Evolutionary conservation across 53 echinoderm and acorn worm species (phyloP).

Genomic region (Apostichopus leukothele): DNA sequence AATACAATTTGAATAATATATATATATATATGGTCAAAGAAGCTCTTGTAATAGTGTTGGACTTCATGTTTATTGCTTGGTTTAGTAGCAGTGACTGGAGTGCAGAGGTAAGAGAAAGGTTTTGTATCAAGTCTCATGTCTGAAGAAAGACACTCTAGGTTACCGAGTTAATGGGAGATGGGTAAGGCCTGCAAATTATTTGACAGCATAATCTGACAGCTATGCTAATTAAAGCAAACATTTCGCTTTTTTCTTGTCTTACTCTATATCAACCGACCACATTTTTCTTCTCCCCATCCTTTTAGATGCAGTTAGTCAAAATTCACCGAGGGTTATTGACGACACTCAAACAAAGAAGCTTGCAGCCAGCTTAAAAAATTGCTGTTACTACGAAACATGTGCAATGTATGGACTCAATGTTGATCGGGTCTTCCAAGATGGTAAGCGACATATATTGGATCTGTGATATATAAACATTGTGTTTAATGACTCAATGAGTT

Average conservation of each 20-base stretch:
- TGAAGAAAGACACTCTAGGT: too few species aligned
- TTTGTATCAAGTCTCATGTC: too few species aligned
- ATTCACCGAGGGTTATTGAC: slow-evolving; percentile 89
- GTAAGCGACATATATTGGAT: slow-evolving; percentile 53
- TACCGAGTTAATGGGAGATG: not conserved
- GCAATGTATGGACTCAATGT: slow-evolving; percentile 99
- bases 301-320: slow-evolving; percentile 92
- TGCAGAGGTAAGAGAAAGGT: too few species aligned
- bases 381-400: slow-evolving; percentile 99
- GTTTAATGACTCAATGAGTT: too few species aligned
- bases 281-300: not conserved
- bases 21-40: too few species aligned
- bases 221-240: too few species aligned
- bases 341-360: slow-evolving; percentile 91
- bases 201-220: not conserved
- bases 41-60: too few species aligned
- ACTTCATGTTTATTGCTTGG: too few species aligned
- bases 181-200: not conserved
- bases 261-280: not conserved
- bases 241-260: not conserved
- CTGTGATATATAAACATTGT: too few species aligned
- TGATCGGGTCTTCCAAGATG: slow-evolving; percentile 99
- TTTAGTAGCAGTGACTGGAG: too few species aligned
- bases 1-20: too few species aligned
- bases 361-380: slow-evolving; percentile 90